Percentiles rank a stretch among this genome's conserved stretches.
phyloP scores from a whole-genome alignment of 2,888 invertebrate genomes.

The Scaptomyza polygonia region DNA sequence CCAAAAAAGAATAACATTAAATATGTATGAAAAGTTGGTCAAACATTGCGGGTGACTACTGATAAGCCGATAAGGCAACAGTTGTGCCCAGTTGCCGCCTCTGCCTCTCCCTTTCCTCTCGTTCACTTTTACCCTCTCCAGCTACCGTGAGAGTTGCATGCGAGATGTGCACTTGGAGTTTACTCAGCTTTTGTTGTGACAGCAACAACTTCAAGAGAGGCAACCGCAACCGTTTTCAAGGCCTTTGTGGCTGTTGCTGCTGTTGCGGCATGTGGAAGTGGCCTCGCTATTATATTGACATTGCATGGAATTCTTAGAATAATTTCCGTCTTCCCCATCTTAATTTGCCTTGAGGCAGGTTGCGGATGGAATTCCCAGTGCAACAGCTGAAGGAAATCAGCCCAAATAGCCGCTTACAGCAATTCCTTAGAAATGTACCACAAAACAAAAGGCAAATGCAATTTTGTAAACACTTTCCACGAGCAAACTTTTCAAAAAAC shows the following conservation, averaged over 20 bases:
- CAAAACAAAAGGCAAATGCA: not conserved
- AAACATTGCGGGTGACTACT: slow-evolving; percentile 52
- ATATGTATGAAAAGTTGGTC: slow-evolving; percentile 42
- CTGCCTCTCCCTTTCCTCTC: not conserved
- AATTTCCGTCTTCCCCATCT: slow-evolving; percentile 13
- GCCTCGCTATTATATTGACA: slow-evolving; percentile 43
- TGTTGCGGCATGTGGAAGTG: slow-evolving; percentile 17
- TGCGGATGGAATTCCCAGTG: slow-evolving; percentile 25
- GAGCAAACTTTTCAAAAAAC: not conserved
- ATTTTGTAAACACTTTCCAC: not conserved
- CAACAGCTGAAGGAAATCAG: slow-evolving; percentile 27
- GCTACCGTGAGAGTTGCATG: slow-evolving; percentile 67
- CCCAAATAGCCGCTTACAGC: slow-evolving; percentile 7
- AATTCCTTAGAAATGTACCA: slow-evolving; percentile 31
- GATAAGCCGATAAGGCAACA: slow-evolving; percentile 69
- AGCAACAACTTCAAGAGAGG: slow-evolving; percentile 15
- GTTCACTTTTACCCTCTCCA: not conserved
- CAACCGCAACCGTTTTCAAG: slow-evolving; percentile 23
- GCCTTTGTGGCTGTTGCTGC: slow-evolving; percentile 11
- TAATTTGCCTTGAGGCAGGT: slow-evolving; percentile 45
- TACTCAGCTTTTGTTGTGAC: slow-evolving; percentile 59
- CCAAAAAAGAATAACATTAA: slow-evolving; percentile 17
- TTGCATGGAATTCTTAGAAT: slow-evolving; percentile 45
- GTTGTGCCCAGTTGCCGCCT: slow-evolving; percentile 48
- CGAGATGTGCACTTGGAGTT: slow-evolving; percentile 50